Percentiles rank a stretch among this genome's conserved stretches.
phyloP scores from a whole-genome alignment of 2,888 invertebrate genomes.

The Leucania comma region DNA sequence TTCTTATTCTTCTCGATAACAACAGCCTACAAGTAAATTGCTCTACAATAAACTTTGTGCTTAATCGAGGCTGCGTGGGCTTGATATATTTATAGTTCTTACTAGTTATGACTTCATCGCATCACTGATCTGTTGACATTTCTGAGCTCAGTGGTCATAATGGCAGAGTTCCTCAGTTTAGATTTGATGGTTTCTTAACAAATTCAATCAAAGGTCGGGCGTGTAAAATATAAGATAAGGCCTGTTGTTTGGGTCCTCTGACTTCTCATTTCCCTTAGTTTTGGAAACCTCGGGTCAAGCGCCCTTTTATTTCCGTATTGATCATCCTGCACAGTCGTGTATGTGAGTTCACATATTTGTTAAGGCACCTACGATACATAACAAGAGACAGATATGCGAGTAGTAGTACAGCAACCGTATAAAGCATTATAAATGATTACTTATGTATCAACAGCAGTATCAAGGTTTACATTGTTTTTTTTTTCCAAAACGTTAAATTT shows the following conservation, averaged over 20 bases:
- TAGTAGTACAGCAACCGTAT: not conserved
- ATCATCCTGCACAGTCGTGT: not conserved
- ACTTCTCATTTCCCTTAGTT: not conserved
- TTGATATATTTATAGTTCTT: slow-evolving; percentile 83
- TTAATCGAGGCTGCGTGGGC: slow-evolving; percentile 80
- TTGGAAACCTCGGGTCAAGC: not conserved
- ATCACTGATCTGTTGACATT: slow-evolving; percentile 74
- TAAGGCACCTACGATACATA: too few relatives aligned
- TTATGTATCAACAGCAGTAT: slow-evolving; percentile 34
- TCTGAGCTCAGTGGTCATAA: slow-evolving; percentile 67
- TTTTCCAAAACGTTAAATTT: slow-evolving; percentile 59
- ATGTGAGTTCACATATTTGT: too few relatives aligned
- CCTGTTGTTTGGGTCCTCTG: not conserved
- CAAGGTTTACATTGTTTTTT: slow-evolving; percentile 55
- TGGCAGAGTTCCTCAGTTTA: slow-evolving; percentile 61
- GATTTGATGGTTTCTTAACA: slow-evolving; percentile 53
- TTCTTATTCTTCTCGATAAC: slow-evolving; percentile 43
- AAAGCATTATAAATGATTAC: slow-evolving; percentile 8
- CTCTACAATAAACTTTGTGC: slow-evolving; percentile 76
- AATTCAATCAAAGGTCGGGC: slow-evolving; percentile 31
- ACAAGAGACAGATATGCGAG: not conserved
- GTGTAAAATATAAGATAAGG: not conserved
- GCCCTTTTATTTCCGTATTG: slow-evolving; percentile 5
- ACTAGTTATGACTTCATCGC: slow-evolving; percentile 86
- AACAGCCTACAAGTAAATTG: slow-evolving; percentile 61